These are phyloP conservation scores for Circaetus cinerascens DNA, from an alignment of 2,113 vertebrate genomes.

Conservation along the genomic window DNA sequence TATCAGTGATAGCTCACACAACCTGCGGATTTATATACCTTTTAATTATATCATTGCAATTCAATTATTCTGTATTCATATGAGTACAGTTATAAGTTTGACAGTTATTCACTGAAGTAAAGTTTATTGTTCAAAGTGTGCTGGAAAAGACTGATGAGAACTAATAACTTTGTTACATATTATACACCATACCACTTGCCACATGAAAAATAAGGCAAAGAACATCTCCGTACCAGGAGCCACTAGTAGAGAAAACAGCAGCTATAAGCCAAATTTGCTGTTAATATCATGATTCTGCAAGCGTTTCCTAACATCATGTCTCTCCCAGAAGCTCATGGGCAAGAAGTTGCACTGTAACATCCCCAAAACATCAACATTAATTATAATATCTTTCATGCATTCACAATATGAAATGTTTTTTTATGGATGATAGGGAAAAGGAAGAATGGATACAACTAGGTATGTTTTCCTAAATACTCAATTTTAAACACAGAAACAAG, in stretches of 20 bases:
- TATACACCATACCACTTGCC: neutral
- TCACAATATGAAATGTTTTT: neutral
- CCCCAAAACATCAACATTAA: neutral
- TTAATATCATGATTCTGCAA: neutral
- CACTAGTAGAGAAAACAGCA: neutral
- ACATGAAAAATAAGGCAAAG: neutral
- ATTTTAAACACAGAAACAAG: neutral
- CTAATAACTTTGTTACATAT: neutral
- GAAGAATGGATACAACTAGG: neutral
- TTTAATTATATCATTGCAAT: neutral
- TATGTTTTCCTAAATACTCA: neutral
- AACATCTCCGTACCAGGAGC: neutral
- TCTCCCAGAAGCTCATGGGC: neutral
- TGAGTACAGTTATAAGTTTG: neutral
- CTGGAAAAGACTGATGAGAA: neutral
- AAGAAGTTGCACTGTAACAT: neutral
- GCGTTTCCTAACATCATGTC: neutral
- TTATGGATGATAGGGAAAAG: neutral
- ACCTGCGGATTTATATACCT: neutral
- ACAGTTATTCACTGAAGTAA: neutral
- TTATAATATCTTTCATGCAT: neutral
- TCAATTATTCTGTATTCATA: neutral
- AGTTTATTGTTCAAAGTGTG: neutral
- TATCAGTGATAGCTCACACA: neutral
- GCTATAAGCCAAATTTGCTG: neutral